phyloP scores from a whole-genome alignment of 2,113 vertebrate genomes.

The Equus quagga region DNA sequence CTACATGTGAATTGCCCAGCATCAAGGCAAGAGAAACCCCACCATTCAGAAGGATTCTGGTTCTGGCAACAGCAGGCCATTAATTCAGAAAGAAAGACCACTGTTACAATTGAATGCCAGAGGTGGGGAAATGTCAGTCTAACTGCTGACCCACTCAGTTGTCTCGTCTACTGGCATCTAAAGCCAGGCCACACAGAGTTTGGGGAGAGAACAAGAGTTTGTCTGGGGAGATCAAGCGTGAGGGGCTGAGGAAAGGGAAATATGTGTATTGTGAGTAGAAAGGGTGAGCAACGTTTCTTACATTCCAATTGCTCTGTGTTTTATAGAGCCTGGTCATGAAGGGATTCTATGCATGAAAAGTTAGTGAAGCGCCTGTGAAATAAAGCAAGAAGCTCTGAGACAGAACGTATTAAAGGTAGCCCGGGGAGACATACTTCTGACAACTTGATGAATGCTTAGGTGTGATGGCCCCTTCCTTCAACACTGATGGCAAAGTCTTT shows the following conservation, averaged over 20 bases:
- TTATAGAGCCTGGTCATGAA: conserved; percentile 86
- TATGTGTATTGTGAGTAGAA: conserved; percentile 69
- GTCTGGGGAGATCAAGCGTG: background rate
- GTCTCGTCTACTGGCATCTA: conserved; percentile 66
- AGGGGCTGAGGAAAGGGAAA: conserved; percentile 49
- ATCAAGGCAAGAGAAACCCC: background rate
- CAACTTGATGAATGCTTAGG: conserved; percentile 88
- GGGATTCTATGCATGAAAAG: conserved; percentile 84
- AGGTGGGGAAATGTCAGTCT: conserved; percentile 38
- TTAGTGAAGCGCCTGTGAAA: conserved; percentile 84
- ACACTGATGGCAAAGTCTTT: conserved; percentile 89
- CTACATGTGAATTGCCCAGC: background rate
- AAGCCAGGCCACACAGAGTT: conserved; percentile 65
- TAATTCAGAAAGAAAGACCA: background rate
- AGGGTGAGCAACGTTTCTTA: conserved; percentile 84
- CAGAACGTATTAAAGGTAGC: conserved; percentile 88
- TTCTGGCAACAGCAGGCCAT: background rate
- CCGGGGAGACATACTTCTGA: conserved; percentile 87
- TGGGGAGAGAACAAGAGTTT: conserved; percentile 37
- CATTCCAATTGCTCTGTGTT: conserved; percentile 85
- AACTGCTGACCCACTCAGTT: conserved; percentile 71
- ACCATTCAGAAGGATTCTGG: background rate
- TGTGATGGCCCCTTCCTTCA: conserved; percentile 87
- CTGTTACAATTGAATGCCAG: conserved; percentile 21
- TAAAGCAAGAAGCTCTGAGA: conserved; percentile 87